These are phyloP conservation scores for Tretioscincus oriximinensis DNA, from an alignment of 2,113 vertebrate species.

Conservation along the genomic window DNA sequence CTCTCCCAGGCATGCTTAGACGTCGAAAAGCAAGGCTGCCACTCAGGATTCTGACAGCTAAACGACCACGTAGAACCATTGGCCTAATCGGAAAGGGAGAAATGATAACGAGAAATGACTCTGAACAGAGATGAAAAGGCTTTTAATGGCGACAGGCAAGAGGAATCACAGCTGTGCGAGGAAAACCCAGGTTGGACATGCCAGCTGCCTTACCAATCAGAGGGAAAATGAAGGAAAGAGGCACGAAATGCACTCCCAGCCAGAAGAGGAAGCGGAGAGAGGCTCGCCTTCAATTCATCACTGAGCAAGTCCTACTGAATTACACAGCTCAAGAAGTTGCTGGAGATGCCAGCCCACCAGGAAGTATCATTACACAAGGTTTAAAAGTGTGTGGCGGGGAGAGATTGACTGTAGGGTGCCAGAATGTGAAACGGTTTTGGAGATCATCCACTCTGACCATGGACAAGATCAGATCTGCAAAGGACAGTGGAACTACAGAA, in stretches of 20 bases:
- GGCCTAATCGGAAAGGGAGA: conserved; percentile 38
- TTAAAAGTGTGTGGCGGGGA: neutral
- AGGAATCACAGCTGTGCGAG: conserved; percentile 30
- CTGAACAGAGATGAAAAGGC: conserved; percentile 50
- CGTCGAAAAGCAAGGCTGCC: conserved; percentile 44
- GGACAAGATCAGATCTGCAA: neutral
- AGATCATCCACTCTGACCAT: neutral
- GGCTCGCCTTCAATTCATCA: neutral
- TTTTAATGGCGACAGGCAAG: conserved; percentile 49
- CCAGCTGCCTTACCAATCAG: conserved; percentile 38
- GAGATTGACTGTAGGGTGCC: neutral
- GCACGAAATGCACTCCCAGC: too few relatives aligned
- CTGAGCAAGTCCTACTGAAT: neutral
- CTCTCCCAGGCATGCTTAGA: neutral
- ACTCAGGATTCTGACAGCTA: conserved; percentile 40
- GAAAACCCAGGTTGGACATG: conserved; percentile 32
- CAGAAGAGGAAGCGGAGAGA: neutral
- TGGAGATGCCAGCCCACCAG: neutral
- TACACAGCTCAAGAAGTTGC: neutral
- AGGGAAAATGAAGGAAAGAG: conserved; percentile 1
- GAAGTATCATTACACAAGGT: neutral
- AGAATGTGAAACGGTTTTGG: neutral
- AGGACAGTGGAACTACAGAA: neutral
- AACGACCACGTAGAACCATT: conserved; percentile 31
- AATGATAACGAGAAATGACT: conserved; percentile 48